phyloP scores from a whole-genome alignment of 2,113 vertebrate species.

The Bubo scandiacus region DNA sequence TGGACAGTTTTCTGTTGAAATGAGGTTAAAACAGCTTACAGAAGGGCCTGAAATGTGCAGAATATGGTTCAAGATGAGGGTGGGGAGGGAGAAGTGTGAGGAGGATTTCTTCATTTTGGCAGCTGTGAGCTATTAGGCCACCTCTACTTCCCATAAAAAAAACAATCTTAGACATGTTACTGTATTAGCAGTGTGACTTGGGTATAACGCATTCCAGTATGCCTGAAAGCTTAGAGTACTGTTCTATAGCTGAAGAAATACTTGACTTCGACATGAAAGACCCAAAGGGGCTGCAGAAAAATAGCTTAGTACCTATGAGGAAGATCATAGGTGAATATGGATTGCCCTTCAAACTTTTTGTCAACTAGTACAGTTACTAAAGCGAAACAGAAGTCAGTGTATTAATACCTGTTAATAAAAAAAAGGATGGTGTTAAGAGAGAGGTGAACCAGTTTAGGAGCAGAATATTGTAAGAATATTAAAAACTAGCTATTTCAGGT shows the following conservation, averaged over 20 bases:
- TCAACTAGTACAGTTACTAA: background rate
- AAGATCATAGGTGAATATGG: background rate
- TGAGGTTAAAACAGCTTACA: background rate
- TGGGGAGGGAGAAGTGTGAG: background rate
- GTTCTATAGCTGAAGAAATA: background rate
- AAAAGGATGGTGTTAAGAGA: background rate
- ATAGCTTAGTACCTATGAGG: background rate
- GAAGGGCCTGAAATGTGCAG: background rate
- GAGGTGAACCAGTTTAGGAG: background rate
- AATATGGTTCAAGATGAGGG: background rate
- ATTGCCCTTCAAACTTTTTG: background rate
- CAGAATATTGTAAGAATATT: background rate
- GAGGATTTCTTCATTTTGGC: background rate
- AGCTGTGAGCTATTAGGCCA: background rate
- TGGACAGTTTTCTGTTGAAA: background rate
- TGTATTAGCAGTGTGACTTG: background rate
- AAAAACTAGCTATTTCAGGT: background rate
- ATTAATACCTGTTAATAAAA: background rate
- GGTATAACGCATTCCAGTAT: background rate
- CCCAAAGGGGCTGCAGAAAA: background rate
- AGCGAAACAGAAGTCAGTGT: background rate
- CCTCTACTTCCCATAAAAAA: background rate
- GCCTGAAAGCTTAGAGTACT: background rate
- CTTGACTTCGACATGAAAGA: background rate
- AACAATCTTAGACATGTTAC: fast-evolving